These are phyloP conservation scores for Hylaeus anthracinus DNA, from an alignment of 1,140 invertebrate species.

Conservation along the genomic window DNA sequence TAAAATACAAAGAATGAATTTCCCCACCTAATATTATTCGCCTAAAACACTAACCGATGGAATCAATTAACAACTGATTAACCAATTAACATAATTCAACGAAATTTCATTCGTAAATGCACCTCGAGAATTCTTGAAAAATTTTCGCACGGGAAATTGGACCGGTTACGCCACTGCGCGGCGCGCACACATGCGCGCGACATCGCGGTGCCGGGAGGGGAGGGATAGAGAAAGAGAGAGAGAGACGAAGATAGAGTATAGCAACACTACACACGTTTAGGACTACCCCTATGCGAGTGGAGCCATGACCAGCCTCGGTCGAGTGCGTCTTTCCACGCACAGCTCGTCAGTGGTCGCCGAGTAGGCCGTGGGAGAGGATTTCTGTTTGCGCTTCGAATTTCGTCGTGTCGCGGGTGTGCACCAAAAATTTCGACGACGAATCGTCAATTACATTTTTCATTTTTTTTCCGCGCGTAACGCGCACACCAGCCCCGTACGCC, in stretches of 20 bases:
- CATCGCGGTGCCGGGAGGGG: background rate
- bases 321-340: slow-evolving; percentile 31
- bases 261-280: slow-evolving; percentile 9
- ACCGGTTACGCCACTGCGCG: slow-evolving; percentile 52
- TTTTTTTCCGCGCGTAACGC: background rate
- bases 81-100: no score
- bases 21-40: no score
- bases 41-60: no score
- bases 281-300: slow-evolving; percentile 44
- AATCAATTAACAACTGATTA: no score
- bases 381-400: slow-evolving; percentile 4
- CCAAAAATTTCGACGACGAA: slow-evolving; percentile 1
- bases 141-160: no score
- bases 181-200: no score
- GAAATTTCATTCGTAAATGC: no score
- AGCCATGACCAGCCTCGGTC: slow-evolving; percentile 28
- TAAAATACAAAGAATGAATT: no score
- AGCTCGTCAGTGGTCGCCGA: slow-evolving; percentile 58
- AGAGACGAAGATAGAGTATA: background rate
- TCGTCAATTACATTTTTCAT: no score
- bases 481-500: background rate
- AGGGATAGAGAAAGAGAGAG: slow-evolving; percentile 7
- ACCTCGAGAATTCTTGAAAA: no score
- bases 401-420: slow-evolving; percentile 28
- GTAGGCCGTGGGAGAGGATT: slow-evolving; percentile 51